Percentiles rank a stretch among this genome's conserved stretches.
Evolutionary conservation across 2,797 vertebrate species (phyloP).

Genomic region (Onychomys arenicola): DNA sequence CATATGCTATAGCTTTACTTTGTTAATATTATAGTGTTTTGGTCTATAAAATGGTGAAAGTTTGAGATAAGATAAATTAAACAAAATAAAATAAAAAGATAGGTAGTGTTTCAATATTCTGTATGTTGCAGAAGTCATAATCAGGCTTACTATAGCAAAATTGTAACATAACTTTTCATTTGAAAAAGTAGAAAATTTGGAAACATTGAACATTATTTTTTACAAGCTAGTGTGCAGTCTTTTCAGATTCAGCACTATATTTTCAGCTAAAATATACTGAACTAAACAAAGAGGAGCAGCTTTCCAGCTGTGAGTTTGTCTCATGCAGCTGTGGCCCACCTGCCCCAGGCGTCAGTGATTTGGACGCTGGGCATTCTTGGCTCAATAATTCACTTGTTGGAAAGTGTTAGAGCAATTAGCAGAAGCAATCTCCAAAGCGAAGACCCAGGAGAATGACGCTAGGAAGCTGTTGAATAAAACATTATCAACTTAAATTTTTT

Average conservation of each 20-base stretch:
- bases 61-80: background rate
- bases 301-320: conserved; percentile 64
- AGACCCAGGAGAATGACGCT: conserved; percentile 60
- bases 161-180: background rate
- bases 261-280: conserved; percentile 53
- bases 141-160: background rate
- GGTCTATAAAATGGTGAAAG: background rate
- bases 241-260: conserved; percentile 2
- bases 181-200: conserved; percentile 22
- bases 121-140: background rate
- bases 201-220: background rate
- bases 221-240: conserved; percentile 4
- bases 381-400: conserved; percentile 65
- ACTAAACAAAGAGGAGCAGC: conserved; percentile 38
- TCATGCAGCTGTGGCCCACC: conserved; percentile 65
- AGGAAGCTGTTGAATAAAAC: conserved; percentile 73
- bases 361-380: conserved; percentile 44
- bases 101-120: background rate
- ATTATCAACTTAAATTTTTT: conserved; percentile 65
- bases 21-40: background rate
- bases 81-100: conserved; percentile 26
- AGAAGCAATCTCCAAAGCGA: conserved; percentile 62
- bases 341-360: conserved; percentile 11
- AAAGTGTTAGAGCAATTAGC: conserved; percentile 77
- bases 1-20: background rate